Percentiles rank a stretch among this genome's conserved stretches.
These are phyloP conservation scores for Melipona beecheii DNA, from an alignment of 2,888 invertebrate genomes.

Conservation along the genomic window DNA sequence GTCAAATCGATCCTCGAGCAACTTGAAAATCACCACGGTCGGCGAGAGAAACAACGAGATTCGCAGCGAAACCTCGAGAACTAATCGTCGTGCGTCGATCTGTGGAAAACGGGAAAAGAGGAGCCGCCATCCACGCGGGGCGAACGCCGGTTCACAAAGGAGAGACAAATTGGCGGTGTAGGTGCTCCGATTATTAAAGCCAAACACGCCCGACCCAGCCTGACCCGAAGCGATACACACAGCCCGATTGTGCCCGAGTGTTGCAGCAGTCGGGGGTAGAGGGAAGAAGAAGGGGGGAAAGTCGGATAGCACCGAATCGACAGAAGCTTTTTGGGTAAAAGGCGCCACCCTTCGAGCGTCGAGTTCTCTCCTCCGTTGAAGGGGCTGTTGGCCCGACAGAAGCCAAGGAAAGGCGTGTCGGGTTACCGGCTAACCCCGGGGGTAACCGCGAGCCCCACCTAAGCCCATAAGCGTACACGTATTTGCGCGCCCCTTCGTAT, in stretches of 20 bases:
- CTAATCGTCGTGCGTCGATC: not conserved
- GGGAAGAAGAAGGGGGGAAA: conserved; percentile 5
- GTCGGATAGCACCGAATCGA: conserved; percentile 44
- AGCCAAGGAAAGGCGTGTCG: conserved; percentile 83
- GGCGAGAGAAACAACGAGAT: too few species aligned
- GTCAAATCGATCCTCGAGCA: too few species aligned
- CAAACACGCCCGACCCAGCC: conserved; percentile 44
- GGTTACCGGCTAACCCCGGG: conserved; percentile 81
- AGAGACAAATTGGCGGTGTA: conserved; percentile 67
- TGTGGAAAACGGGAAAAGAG: not conserved
- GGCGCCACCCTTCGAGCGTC: conserved; percentile 74
- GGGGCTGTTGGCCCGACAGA: conserved; percentile 84
- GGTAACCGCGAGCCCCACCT: conserved; percentile 80
- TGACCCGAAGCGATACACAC: conserved; percentile 41
- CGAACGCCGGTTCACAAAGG: conserved; percentile 25
- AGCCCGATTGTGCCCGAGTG: conserved; percentile 58
- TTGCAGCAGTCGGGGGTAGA: not conserved
- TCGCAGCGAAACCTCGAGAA: not conserved
- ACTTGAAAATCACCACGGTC: too few species aligned
- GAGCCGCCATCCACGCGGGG: not conserved
- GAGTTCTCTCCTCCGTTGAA: conserved; percentile 56
- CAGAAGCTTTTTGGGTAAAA: conserved; percentile 72
- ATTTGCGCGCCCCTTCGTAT: conserved; percentile 65
- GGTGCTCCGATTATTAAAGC: conserved; percentile 55
- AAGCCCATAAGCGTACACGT: conserved; percentile 76